phyloP scores from a whole-genome alignment of 2,888 invertebrate genomes.

The Phalera bucephala region DNA sequence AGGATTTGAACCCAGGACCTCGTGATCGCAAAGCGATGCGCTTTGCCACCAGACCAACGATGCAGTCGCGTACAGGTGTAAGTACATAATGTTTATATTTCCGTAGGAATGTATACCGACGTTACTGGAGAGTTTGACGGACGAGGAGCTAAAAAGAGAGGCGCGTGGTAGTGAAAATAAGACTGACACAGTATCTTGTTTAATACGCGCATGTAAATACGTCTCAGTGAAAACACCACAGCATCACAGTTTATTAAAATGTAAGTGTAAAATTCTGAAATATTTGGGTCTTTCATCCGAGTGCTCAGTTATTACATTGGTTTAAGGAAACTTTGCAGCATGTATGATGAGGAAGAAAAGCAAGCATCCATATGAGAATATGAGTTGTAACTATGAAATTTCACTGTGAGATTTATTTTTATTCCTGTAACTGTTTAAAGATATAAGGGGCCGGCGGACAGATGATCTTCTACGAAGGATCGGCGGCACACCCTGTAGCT shows the following conservation, averaged over 20 bases:
- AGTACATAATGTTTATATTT: too few relatives aligned
- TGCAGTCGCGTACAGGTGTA: too few relatives aligned
- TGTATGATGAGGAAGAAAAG: too few relatives aligned
- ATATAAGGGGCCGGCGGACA: slow-evolving; percentile 5
- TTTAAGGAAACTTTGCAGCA: too few relatives aligned
- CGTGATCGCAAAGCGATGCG: too few relatives aligned
- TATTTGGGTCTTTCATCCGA: too few relatives aligned
- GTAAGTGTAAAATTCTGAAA: slow-evolving; percentile 54
- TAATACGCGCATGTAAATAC: slow-evolving; percentile 96
- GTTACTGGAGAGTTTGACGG: slow-evolving; percentile 95
- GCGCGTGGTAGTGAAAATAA: slow-evolving; percentile 96
- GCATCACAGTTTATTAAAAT: slow-evolving; percentile 88
- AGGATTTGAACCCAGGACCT: too few relatives aligned
- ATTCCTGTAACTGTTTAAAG: too few relatives aligned
- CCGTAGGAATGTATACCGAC: slow-evolving; percentile 93
- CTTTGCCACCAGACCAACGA: too few relatives aligned
- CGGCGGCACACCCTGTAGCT: slow-evolving; percentile 76
- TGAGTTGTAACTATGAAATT: too few relatives aligned
- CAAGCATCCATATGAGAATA: too few relatives aligned
- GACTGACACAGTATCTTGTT: slow-evolving; percentile 97
- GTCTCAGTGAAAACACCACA: slow-evolving; percentile 92
- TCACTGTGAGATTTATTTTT: not conserved
- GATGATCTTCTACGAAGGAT: slow-evolving; percentile 22
- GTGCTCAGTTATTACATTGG: too few relatives aligned
- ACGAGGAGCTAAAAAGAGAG: slow-evolving; percentile 97